Conservation (phyloP, 1,140 invertebrate genomes). For the Panagrolaimus sp. region DNA sequence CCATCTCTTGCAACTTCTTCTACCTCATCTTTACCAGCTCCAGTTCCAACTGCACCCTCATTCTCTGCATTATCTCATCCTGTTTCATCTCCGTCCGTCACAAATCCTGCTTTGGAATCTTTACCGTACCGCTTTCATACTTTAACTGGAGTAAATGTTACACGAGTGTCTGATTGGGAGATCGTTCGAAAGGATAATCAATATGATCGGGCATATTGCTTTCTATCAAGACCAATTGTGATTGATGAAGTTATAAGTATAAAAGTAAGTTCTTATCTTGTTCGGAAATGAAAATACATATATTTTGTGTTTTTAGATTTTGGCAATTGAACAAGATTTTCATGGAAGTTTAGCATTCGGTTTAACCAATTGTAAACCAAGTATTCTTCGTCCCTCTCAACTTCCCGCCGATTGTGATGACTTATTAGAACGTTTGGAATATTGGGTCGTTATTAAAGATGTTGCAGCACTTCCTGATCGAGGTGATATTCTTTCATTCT, state of each 20-base stretch:
- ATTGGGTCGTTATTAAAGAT: constrained; percentile 4
- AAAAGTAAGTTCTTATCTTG: neutral
- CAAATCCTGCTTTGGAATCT: no score
- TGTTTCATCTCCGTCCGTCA: no score
- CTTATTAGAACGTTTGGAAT: neutral
- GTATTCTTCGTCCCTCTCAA: neutral
- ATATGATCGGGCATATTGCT: neutral
- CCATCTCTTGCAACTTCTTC: no score
- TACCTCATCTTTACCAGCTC: no score
- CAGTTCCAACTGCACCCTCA: no score
- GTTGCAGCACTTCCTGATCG: neutral
- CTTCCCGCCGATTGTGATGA: constrained; percentile 2
- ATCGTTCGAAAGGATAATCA: neutral
- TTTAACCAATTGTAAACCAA: constrained; percentile 7
- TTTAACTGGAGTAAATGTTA: neutral
- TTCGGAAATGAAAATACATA: neutral
- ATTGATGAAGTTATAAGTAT: neutral
- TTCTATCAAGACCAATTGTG: neutral
- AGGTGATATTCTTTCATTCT: neutral
- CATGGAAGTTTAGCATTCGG: neutral
- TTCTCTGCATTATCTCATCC: no score
- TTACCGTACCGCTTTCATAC: neutral
- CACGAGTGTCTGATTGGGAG: neutral
- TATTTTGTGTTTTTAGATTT: neutral
- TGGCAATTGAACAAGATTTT: neutral